Evolutionary conservation across 2,113 vertebrate species (phyloP).

Genomic region (Marcusenius ussheri): DNA sequence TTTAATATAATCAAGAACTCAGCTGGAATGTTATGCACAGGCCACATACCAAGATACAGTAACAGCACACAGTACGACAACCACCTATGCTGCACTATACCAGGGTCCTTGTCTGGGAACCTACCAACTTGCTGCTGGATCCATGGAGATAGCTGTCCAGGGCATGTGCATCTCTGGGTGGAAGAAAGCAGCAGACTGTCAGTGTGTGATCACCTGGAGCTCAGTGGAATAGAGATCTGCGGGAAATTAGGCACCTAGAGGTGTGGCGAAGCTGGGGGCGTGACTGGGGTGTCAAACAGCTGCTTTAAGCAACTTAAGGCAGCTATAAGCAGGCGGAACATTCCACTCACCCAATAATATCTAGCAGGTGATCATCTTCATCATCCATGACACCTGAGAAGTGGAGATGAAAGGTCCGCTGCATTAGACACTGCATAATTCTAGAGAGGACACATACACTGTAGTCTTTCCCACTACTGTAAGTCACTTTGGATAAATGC

Average conservation of each 20-base stretch:
- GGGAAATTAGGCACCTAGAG: neutral
- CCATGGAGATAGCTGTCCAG: constrained; percentile 96
- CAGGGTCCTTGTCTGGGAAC: constrained; percentile 41
- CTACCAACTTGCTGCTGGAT: constrained; percentile 89
- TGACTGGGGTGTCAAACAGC: neutral
- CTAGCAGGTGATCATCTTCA: constrained; percentile 98
- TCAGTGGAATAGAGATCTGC: neutral
- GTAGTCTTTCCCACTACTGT: neutral
- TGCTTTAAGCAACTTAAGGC: neutral
- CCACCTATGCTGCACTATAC: neutral
- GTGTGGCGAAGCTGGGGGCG: neutral
- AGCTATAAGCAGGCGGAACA: neutral
- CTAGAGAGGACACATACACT: neutral
- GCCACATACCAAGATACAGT: neutral
- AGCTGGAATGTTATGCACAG: constrained; percentile 31
- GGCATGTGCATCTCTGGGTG: constrained; percentile 84
- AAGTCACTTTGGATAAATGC: neutral
- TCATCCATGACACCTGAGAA: constrained; percentile 97
- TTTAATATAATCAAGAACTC: neutral
- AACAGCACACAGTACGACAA: neutral
- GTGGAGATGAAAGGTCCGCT: constrained; percentile 18
- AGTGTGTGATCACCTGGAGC: neutral
- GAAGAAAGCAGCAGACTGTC: constrained; percentile 8
- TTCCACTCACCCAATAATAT: constrained; percentile 92
- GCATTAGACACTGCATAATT: neutral